Conservation (phyloP, 2,113 vertebrate species). For the Andinoacara biseriatus region DNA sequence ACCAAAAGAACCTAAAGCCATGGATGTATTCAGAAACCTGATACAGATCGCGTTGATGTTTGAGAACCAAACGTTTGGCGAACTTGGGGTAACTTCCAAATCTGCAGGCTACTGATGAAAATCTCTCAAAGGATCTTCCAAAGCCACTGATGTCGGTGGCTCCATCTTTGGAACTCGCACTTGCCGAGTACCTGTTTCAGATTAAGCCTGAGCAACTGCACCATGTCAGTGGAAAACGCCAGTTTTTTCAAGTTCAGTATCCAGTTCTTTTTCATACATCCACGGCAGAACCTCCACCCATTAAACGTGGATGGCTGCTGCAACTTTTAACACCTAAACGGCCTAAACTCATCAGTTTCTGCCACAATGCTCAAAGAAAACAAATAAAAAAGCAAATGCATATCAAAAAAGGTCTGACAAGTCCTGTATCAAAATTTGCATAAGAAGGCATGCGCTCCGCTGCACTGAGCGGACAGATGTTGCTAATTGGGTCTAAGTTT, state of each 20-base stretch:
- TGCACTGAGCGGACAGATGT: constrained; percentile 48
- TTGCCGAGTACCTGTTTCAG: too few relatives aligned
- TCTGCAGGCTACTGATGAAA: not conserved
- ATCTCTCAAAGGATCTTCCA: not conserved
- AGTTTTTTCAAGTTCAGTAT: too few relatives aligned
- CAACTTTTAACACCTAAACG: not conserved
- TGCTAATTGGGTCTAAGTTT: constrained; percentile 43
- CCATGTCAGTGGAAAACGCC: not conserved
- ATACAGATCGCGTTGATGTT: not conserved
- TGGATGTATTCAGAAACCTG: not conserved
- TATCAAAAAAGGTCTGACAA: constrained; percentile 74
- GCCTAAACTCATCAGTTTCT: constrained; percentile 6
- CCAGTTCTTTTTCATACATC: not conserved
- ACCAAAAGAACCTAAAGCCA: constrained; percentile 6
- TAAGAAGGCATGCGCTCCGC: constrained; percentile 78
- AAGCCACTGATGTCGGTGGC: too few relatives aligned
- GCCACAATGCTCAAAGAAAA: constrained; percentile 57
- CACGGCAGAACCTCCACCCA: not conserved
- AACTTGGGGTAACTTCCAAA: not conserved
- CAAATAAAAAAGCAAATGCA: constrained; percentile 71
- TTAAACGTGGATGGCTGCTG: not conserved
- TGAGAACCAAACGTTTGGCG: not conserved
- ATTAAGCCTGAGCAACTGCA: not conserved
- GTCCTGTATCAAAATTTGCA: constrained; percentile 80
- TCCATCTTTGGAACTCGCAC: too few relatives aligned